Evolutionary conservation across 2,888 invertebrate species (phyloP).

Genomic region (Microplitis deprimator): DNA sequence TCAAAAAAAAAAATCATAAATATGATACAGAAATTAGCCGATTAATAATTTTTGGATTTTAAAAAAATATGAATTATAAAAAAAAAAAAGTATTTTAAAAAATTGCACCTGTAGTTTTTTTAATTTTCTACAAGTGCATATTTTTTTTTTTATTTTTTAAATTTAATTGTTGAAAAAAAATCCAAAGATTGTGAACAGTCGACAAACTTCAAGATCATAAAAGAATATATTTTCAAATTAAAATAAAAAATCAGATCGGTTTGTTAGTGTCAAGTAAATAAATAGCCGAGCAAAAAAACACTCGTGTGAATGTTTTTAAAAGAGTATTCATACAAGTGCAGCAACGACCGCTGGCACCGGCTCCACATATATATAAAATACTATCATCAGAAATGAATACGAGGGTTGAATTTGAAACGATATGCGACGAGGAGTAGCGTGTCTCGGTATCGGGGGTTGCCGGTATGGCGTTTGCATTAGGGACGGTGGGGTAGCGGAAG

Average conservation of each 20-base stretch:
- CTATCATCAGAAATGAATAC: neutral
- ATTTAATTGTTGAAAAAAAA: too few species aligned
- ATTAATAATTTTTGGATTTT: too few species aligned
- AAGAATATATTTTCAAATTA: neutral
- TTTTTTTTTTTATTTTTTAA: too few species aligned
- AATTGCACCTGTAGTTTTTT: too few species aligned
- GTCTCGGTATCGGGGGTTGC: neutral
- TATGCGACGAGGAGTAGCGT: neutral
- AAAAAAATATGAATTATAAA: too few species aligned
- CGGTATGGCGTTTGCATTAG: conserved; percentile 23
- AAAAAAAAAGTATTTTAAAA: too few species aligned
- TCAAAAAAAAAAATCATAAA: too few species aligned
- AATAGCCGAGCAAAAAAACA: neutral
- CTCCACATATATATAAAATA: neutral
- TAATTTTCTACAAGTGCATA: too few species aligned
- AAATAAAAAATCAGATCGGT: neutral
- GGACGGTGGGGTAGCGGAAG: conserved; percentile 37
- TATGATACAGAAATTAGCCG: too few species aligned
- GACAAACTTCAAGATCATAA: neutral
- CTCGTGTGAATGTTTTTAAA: neutral
- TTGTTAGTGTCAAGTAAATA: neutral
- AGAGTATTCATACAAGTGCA: neutral
- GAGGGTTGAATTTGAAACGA: neutral
- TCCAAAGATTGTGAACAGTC: too few species aligned
- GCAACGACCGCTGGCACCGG: neutral